Percentiles rank a stretch among this genome's conserved stretches.
phyloP scores from a whole-genome alignment of 2,113 vertebrate genomes.

The Chlorodrepanis virens region DNA sequence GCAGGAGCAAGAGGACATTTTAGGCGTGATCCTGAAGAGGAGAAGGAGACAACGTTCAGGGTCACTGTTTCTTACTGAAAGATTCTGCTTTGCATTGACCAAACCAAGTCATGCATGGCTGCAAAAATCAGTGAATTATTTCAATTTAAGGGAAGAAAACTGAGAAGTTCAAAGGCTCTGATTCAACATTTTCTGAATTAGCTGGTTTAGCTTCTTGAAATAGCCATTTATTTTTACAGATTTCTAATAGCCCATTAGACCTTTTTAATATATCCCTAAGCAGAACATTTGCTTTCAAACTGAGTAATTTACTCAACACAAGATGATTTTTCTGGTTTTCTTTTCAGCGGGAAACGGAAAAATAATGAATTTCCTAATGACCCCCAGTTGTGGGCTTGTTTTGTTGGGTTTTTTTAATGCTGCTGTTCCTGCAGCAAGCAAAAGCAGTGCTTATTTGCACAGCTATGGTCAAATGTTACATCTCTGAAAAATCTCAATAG shows the following conservation, averaged over 20 bases:
- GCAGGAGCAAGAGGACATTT: background rate
- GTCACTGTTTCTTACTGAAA: background rate
- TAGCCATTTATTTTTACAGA: slow-evolving; percentile 36
- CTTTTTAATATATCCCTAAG: background rate
- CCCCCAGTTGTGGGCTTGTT: background rate
- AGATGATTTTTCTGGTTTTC: slow-evolving; percentile 33
- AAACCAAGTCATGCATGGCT: background rate
- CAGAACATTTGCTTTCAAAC: slow-evolving; percentile 33
- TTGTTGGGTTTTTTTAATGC: background rate
- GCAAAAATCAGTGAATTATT: background rate
- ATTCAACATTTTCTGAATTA: slow-evolving; percentile 28
- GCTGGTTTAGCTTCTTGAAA: slow-evolving; percentile 14
- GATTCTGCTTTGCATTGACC: background rate
- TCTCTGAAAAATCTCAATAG: background rate
- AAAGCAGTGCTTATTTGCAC: background rate
- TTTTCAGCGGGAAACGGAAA: background rate
- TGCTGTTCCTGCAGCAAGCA: background rate
- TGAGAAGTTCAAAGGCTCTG: background rate
- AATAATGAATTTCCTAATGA: slow-evolving; percentile 24
- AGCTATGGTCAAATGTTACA: background rate
- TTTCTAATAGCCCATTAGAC: slow-evolving; percentile 31
- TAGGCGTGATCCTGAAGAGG: background rate
- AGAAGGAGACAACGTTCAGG: background rate
- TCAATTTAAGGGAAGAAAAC: background rate
- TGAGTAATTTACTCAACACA: slow-evolving; percentile 10